These are phyloP conservation scores for Tetrax tetrax DNA, from an alignment of 2,113 vertebrate species.

Conservation along the genomic window DNA sequence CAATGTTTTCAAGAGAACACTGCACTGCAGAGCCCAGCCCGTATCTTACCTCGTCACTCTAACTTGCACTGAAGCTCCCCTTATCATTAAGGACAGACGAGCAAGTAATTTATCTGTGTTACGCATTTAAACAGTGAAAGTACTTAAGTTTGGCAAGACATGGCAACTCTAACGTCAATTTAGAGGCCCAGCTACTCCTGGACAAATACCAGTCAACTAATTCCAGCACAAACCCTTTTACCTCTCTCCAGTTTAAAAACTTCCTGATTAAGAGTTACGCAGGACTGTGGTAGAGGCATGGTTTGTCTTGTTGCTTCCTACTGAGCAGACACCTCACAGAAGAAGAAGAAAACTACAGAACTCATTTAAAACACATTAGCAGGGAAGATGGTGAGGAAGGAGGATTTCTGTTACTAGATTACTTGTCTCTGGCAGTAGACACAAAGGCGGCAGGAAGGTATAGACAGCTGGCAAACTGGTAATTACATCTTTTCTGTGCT, in stretches of 20 bases:
- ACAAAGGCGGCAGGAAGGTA: background rate
- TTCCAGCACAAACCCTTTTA: background rate
- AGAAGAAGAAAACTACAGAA: background rate
- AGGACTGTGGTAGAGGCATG: background rate
- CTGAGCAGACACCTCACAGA: background rate
- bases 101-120: background rate
- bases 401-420: background rate
- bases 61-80: background rate
- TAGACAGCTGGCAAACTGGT: background rate
- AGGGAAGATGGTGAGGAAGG: background rate
- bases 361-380: background rate
- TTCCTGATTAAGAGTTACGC: background rate
- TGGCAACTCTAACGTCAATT: background rate
- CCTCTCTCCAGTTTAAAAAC: background rate
- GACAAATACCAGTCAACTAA: background rate
- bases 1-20: background rate
- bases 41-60: background rate
- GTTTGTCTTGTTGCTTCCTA: background rate
- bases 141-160: background rate
- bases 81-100: background rate
- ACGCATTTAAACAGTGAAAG: background rate
- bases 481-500: background rate
- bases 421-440: background rate
- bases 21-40: background rate
- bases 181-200: background rate